Evolutionary conservation across 2,888 invertebrate genomes (phyloP).

Genomic region (Troides oblongomaculatus): DNA sequence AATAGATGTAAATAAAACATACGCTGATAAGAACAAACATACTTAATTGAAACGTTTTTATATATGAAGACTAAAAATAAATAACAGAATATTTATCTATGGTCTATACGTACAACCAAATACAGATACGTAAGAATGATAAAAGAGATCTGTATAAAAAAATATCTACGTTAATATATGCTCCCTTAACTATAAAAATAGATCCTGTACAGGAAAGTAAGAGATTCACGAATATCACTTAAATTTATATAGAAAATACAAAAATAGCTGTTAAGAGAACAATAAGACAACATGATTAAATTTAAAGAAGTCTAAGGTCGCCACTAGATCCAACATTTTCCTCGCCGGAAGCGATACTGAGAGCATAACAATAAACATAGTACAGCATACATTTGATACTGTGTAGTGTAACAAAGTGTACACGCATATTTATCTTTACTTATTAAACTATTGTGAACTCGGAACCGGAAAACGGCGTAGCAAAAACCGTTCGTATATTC

Average conservation of each 20-base stretch:
- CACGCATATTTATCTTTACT: background rate
- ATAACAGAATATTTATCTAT: too few relatives aligned
- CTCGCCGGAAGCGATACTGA: constrained; percentile 21
- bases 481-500: constrained; percentile 4
- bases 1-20: too few relatives aligned
- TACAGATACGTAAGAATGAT: too few relatives aligned
- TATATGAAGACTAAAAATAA: too few relatives aligned
- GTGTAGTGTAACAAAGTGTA: constrained; percentile 6
- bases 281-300: constrained; percentile 19
- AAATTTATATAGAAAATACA: background rate
- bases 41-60: too few relatives aligned
- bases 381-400: constrained; percentile 3
- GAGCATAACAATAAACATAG: constrained; percentile 21
- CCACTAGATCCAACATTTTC: constrained; percentile 17
- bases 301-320: constrained; percentile 21
- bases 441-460: constrained; percentile 5
- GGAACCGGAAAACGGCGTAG: constrained; percentile 7
- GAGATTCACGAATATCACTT: background rate
- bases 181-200: too few relatives aligned
- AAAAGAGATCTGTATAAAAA: too few relatives aligned
- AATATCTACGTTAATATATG: too few relatives aligned
- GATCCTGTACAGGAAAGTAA: too few relatives aligned
- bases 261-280: background rate
- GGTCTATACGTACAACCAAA: too few relatives aligned
- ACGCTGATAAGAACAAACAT: too few relatives aligned